Evolutionary conservation across 2,797 vertebrate species (phyloP).

Genomic region (Serranus cabrilla): DNA sequence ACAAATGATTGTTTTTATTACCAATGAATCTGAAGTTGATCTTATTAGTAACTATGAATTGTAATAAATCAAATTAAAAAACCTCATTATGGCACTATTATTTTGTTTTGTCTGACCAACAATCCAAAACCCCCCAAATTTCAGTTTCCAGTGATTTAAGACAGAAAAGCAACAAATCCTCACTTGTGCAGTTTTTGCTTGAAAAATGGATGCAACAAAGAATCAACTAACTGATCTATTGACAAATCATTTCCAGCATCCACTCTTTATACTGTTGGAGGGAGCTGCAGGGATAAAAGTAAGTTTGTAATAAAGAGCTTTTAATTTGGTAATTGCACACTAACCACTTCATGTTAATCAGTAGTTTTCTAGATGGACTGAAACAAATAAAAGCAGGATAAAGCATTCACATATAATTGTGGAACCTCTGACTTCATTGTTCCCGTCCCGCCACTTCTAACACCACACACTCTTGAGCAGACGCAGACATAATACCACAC

Average conservation of each 20-base stretch:
- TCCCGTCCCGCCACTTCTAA: neutral
- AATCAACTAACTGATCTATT: neutral
- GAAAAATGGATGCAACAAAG: neutral
- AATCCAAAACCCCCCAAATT: no score
- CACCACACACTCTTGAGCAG: neutral
- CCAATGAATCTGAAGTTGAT: no score
- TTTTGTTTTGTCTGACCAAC: no score
- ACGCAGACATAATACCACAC: neutral
- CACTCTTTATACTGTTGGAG: neutral
- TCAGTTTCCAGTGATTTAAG: neutral
- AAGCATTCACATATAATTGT: neutral
- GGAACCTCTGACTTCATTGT: neutral
- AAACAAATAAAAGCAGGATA: neutral
- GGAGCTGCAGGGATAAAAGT: neutral
- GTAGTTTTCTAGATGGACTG: neutral
- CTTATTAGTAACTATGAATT: no score
- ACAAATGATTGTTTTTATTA: no score
- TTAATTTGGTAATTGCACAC: neutral
- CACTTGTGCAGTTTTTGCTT: neutral
- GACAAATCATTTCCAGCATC: neutral
- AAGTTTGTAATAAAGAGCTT: neutral
- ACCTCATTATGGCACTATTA: no score
- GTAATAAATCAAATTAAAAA: no score
- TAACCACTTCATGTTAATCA: conserved; percentile 4
- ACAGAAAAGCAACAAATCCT: neutral